These are phyloP conservation scores for Drosophila suzukii DNA, from an alignment of 1,140 invertebrate genomes.

Conservation along the genomic window DNA sequence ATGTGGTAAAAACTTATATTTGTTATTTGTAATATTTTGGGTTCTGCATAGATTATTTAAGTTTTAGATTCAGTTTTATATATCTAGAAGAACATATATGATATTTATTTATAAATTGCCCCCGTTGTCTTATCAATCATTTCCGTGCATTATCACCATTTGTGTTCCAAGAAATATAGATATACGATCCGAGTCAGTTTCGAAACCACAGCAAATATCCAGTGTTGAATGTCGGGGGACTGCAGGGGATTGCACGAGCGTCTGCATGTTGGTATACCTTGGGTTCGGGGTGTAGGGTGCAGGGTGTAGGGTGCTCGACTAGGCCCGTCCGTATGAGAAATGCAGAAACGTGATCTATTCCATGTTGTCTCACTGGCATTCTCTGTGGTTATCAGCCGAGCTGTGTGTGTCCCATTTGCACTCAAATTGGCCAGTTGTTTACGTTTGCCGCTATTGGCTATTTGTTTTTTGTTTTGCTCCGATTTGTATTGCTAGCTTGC, in stretches of 20 bases:
- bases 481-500: slow-evolving; percentile 18
- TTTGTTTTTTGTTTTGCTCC: slow-evolving; percentile 50
- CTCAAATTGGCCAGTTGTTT: slow-evolving; percentile 51
- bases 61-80: too few relatives aligned
- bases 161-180: slow-evolving; percentile 17
- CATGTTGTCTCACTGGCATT: slow-evolving; percentile 56
- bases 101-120: too few relatives aligned
- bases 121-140: not conserved
- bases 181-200: slow-evolving; percentile 4
- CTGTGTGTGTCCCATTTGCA: slow-evolving; percentile 51
- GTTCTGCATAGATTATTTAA: too few relatives aligned
- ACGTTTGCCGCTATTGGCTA: slow-evolving; percentile 40
- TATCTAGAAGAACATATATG: too few relatives aligned
- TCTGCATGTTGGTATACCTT: not conserved
- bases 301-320: slow-evolving; percentile 16
- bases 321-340: slow-evolving; percentile 40
- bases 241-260: slow-evolving; percentile 6
- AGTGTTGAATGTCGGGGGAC: not conserved
- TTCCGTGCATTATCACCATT: not conserved
- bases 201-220: slow-evolving; percentile 8
- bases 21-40: too few relatives aligned
- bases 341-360: slow-evolving; percentile 81
- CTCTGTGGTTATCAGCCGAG: slow-evolving; percentile 68
- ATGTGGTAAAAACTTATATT: too few relatives aligned
- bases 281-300: slow-evolving; percentile 3